Percentiles rank a stretch among this genome's conserved stretches.
Evolutionary conservation across 2,113 vertebrate species (phyloP).

Genomic region (Psittacara wagleri): DNA sequence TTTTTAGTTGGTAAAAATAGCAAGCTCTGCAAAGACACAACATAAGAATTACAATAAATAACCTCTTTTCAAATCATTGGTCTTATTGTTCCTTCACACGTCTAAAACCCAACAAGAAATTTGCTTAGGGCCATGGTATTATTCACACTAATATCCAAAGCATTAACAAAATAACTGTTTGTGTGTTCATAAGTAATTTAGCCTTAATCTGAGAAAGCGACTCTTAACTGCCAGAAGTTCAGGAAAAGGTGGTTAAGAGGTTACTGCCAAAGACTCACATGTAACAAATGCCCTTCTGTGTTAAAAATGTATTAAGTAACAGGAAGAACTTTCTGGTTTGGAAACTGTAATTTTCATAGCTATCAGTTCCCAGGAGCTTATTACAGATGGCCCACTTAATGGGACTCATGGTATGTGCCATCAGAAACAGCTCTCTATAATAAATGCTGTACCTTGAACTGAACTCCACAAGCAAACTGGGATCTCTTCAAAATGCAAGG

Average conservation of each 20-base stretch:
- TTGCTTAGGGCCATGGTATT: constrained; percentile 14
- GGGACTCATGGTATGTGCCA: neutral
- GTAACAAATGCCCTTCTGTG: constrained; percentile 40
- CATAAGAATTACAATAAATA: constrained; percentile 35
- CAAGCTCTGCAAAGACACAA: constrained; percentile 31
- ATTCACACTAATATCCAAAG: constrained; percentile 20
- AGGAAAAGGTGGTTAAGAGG: constrained; percentile 34
- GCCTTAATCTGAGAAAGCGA: neutral
- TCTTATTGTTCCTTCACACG: constrained; percentile 10
- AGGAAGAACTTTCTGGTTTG: constrained; percentile 26
- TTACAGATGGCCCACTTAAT: neutral
- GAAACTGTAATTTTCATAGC: constrained; percentile 17
- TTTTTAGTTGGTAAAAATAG: constrained; percentile 45
- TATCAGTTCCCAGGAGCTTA: constrained; percentile 1
- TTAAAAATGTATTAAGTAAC: constrained; percentile 13
- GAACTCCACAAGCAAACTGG: neutral
- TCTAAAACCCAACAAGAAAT: neutral
- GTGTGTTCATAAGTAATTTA: constrained; percentile 30
- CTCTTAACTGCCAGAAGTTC: neutral
- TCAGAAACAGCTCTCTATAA: neutral
- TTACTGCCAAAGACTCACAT: constrained; percentile 34
- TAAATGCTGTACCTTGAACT: neutral
- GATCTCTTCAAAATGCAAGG: neutral
- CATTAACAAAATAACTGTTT: constrained; percentile 39
- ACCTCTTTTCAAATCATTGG: neutral